Evolutionary conservation across 2,888 invertebrate genomes (phyloP), one percentile per base, ranked within the genome.

Genomic region (Palloptera scutellata): DNA sequence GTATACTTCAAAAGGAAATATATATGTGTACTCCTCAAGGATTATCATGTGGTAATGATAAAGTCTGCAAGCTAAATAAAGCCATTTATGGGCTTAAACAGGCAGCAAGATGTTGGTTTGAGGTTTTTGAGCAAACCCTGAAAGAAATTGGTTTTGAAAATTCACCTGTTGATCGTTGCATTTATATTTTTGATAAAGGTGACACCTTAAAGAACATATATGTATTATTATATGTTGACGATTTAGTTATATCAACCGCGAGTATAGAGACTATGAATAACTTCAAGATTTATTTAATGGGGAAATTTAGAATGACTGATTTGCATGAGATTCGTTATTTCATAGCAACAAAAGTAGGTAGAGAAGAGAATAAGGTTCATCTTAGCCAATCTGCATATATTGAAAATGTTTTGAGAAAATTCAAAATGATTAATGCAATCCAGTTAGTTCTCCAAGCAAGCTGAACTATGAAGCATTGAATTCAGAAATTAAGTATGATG

Each of bases 61-160:
- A 70, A 45, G 71, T 74, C 1, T 72, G 62, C 63, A 72, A 68
- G 62, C 54, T 74, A 76, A 74, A 62, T 62, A 53, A 67, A 66
- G 73, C 30, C 62, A 48, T 48, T 48, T 77, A 75, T 65, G 74
- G 75, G 4, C 69, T 77, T n/a, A 76, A 72, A 62, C 75, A 76
- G 66, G 67, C 74, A 48, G 72, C 60, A 10, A 60, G 30, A 19
- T 59, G 59, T 43, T 59, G 59, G 59, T 59, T 59, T 19, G 45
- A 59, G 17, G 45, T 59, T 59, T 72, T 72, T 40, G 67, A 73
- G 43, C 45, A 54, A 41, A 51, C 45, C 45, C 55, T 70, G 52
- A 73, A 67, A 66, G 65, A 64, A 67, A 62, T 69, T 17, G 70
- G 68, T 1, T 74, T 73, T 66, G 59, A 58, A 45, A 66, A 61